Evolutionary conservation across 2,888 invertebrate genomes (phyloP).

Genomic region (Apotomis betuletana): DNA sequence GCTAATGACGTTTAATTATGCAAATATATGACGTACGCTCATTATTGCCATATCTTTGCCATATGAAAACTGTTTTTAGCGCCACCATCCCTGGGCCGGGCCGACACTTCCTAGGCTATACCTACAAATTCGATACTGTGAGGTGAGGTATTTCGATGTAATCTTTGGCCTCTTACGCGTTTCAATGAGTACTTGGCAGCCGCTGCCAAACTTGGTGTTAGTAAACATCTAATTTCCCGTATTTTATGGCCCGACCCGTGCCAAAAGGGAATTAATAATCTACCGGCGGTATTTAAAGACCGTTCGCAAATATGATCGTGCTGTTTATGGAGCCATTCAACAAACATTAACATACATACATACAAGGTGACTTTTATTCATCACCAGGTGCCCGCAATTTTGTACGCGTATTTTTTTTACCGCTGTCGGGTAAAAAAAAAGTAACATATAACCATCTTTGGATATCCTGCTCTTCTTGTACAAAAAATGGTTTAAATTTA

Average conservation of each 20-base stretch:
- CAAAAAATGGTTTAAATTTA: too few relatives aligned
- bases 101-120: too few relatives aligned
- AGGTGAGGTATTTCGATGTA: constrained; percentile 2
- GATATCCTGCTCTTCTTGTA: too few relatives aligned
- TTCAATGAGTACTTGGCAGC: constrained; percentile 33
- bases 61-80: too few relatives aligned
- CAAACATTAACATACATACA: neutral
- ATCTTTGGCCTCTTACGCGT: constrained; percentile 6
- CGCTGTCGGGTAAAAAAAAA: too few relatives aligned
- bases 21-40: too few relatives aligned
- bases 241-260: constrained; percentile 25
- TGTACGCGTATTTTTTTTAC: neutral
- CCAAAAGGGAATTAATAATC: constrained; percentile 28
- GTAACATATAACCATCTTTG: too few relatives aligned
- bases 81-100: too few relatives aligned
- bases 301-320: constrained; percentile 18
- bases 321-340: neutral
- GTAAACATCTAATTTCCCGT: constrained; percentile 36
- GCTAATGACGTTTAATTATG: too few relatives aligned
- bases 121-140: neutral
- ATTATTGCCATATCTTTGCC: too few relatives aligned
- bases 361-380: too few relatives aligned
- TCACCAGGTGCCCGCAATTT: neutral
- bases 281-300: constrained; percentile 24
- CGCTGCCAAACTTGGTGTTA: constrained; percentile 24